Percentiles rank a stretch among this genome's conserved stretches.
Conservation (phyloP, 1,140 invertebrate genomes). For the Achatina immaculata region DNA sequence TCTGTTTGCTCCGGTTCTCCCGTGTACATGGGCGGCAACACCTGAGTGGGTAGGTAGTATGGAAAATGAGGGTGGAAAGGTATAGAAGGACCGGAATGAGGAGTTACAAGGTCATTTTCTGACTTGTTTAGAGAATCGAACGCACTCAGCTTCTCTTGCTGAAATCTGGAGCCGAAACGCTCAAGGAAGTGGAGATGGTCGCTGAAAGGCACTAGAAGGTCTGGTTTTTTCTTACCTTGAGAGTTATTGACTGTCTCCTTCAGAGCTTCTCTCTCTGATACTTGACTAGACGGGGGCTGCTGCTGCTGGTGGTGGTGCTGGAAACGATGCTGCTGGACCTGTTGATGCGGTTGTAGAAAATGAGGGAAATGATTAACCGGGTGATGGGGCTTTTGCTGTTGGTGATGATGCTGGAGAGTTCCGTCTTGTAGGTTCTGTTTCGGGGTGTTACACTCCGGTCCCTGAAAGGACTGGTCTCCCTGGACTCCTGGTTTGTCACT, state of each 20-base stretch:
- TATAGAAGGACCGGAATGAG: slow-evolving; percentile 48
- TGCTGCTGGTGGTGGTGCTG: slow-evolving; percentile 32
- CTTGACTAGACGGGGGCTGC: slow-evolving; percentile 8
- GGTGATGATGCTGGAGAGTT: slow-evolving; percentile 17
- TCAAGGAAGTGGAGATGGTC: slow-evolving; percentile 44
- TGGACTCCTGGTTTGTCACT: slow-evolving; percentile 71
- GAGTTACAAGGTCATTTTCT: slow-evolving; percentile 47
- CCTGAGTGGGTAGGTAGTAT: slow-evolving; percentile 61
- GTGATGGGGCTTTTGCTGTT: slow-evolving; percentile 37
- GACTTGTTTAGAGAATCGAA: slow-evolving; percentile 56
- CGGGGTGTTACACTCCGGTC: not conserved
- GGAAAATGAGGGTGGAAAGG: slow-evolving; percentile 54
- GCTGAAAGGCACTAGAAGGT: slow-evolving; percentile 42
- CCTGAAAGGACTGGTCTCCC: not conserved
- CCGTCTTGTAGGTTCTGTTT: slow-evolving; percentile 16
- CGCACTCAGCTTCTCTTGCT: slow-evolving; percentile 59
- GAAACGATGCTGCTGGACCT: slow-evolving; percentile 34
- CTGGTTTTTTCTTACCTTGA: slow-evolving; percentile 31
- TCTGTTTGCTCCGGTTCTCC: slow-evolving; percentile 89
- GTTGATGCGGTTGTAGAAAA: slow-evolving; percentile 33
- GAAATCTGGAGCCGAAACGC: slow-evolving; percentile 44
- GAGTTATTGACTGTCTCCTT: slow-evolving; percentile 42
- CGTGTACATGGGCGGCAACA: slow-evolving; percentile 76
- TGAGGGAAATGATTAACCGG: not conserved
- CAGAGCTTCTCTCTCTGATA: slow-evolving; percentile 28